Base-by-base conservation (phyloP, 1,140 invertebrate species). In the Hestina assimilis region DNA sequence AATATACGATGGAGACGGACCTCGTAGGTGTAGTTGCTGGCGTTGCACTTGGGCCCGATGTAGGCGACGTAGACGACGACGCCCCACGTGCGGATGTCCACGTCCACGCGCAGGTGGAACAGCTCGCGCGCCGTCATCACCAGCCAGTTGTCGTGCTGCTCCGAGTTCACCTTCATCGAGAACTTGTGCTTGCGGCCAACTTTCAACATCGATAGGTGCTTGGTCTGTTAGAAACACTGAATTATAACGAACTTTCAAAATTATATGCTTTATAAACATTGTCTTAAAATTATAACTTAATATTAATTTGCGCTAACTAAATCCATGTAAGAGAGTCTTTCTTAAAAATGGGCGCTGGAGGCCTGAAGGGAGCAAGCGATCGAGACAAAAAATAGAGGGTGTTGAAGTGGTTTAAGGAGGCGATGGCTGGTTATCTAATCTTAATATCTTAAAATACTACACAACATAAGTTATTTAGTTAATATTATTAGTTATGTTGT, bases 31-130 rank as follows among this genome's bases (percentile, higher is more conserved):
- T 60, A 87, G 8, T 70, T 54, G 7, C 61, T 59, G 1, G 83
- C 76, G 7, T 73, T 69, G 14, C 66, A 66, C 58, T 80, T 75
- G 40, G 83, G 81, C 4, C 83, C 83, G 21, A 87, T 77, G 60
- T 79, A 84, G 0, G 73, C 62, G 17, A 84, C 79, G 53, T 72
- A 69, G 4, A 79, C 55, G 46, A 59, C 14, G 15, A 79, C 33
- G 35, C 75, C 75, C 70, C 75, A 75, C 17, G 64, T 58, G 29
- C 67, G 62, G 4, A 75, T 42, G 54, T 79, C 75, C 1, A 83
- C 72, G 58, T 80, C 75, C 0, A 82, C 63, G 3, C 72, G 59
- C 65, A 87, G 31, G 41, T 76, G 73, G 68, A 87, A 87, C 31
- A 74, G 41, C 31, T 80, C 72, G 9, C 69, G 55, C 14, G 63